These are phyloP conservation scores for Gymnoscopelus braueri DNA, from an alignment of 2,797 vertebrate genomes.

Conservation along the genomic window DNA sequence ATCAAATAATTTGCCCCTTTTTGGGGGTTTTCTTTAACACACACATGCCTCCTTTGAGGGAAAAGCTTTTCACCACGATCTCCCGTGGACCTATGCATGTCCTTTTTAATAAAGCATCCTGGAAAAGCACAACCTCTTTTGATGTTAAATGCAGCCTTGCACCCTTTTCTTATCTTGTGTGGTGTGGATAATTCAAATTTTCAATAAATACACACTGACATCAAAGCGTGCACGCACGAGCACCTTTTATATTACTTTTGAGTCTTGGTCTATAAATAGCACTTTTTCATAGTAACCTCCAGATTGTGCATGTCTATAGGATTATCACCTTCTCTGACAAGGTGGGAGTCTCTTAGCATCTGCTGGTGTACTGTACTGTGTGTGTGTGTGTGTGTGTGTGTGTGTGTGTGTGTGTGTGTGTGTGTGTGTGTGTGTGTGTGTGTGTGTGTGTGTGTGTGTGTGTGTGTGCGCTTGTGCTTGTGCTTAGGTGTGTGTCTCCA, in stretches of 20 bases:
- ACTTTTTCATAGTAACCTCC: conserved; percentile 35
- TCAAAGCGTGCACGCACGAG: conserved; percentile 2
- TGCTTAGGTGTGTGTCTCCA: background rate
- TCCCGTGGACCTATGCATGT: conserved; percentile 9
- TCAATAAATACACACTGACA: background rate
- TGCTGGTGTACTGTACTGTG: background rate
- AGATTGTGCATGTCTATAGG: conserved; percentile 48
- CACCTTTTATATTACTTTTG: conserved; percentile 26
- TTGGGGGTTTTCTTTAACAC: too few species aligned
- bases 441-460: background rate
- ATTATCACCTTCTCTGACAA: conserved; percentile 61
- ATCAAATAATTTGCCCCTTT: too few species aligned
- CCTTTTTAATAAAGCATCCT: background rate
- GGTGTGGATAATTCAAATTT: conserved; percentile 24
- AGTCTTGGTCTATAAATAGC: conserved; percentile 61
- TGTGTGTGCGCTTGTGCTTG: too few species aligned
- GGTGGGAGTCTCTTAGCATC: background rate
- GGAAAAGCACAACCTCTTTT: conserved; percentile 47
- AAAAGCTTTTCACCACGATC: conserved; percentile 25
- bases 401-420: background rate
- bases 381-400: background rate
- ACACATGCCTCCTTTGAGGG: background rate
- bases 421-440: background rate
- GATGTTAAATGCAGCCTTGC: conserved; percentile 48
- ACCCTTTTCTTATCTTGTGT: conserved; percentile 23